Conservation (phyloP, 2,888 invertebrate genomes). For the Drosophila imparisetae region DNA sequence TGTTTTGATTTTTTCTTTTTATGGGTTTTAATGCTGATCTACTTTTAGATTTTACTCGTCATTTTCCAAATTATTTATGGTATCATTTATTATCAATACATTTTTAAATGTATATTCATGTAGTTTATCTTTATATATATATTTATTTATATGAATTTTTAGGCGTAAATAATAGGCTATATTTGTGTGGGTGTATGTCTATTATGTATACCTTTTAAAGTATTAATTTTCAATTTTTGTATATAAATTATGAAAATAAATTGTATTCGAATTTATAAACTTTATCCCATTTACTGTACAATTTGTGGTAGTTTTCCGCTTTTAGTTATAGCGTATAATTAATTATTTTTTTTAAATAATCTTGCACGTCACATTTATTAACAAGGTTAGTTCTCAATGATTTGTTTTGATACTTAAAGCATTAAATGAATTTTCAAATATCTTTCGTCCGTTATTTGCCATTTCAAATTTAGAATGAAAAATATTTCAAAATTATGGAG, state of each 20-base stretch:
- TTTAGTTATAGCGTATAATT: slow-evolving; percentile 58
- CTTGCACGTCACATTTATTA: slow-evolving; percentile 74
- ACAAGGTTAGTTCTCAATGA: slow-evolving; percentile 57
- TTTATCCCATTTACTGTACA: slow-evolving; percentile 72
- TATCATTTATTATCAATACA: slow-evolving; percentile 56
- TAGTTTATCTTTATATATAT: slow-evolving; percentile 53
- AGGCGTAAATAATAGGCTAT: slow-evolving; percentile 70
- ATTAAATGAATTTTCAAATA: slow-evolving; percentile 64
- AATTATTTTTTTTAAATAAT: slow-evolving; percentile 63
- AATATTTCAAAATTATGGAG: slow-evolving; percentile 57
- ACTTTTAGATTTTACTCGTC: slow-evolving; percentile 52
- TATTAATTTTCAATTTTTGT: slow-evolving; percentile 57
- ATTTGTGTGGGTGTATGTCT: slow-evolving; percentile 42
- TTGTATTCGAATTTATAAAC: slow-evolving; percentile 75
- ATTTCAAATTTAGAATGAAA: slow-evolving; percentile 48
- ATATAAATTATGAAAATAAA: slow-evolving; percentile 81
- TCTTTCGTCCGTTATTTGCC: slow-evolving; percentile 39
- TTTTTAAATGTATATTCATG: slow-evolving; percentile 64
- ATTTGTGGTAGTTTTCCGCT: slow-evolving; percentile 45
- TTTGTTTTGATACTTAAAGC: slow-evolving; percentile 60
- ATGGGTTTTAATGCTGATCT: slow-evolving; percentile 52
- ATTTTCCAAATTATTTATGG: slow-evolving; percentile 48
- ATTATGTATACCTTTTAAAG: slow-evolving; percentile 47
- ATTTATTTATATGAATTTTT: slow-evolving; percentile 62
- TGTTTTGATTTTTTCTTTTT: slow-evolving; percentile 33